Base-by-base conservation (phyloP, 2,888 invertebrate genomes). In the Prosopocoilus inquinatus region DNA sequence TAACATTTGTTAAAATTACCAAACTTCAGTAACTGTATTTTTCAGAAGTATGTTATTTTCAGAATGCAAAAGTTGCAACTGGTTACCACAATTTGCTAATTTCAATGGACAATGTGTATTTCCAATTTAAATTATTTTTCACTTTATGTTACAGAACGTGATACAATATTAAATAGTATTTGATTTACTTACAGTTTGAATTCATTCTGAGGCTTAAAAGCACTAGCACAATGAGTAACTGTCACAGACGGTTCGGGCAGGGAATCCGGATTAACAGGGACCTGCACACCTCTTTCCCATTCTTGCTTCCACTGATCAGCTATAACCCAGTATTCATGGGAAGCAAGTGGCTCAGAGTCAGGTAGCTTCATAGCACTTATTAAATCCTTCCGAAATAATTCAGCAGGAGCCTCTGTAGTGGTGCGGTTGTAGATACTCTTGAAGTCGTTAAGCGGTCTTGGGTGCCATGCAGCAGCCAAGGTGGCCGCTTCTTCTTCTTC, bases 341-440 rank as follows among this genome's bases (percentile, higher is more conserved):
- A 83, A 64, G 91, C 89, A 67, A 98, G 82, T 51, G 93, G 95
- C 79, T 97, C 97, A 61, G 93, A 94, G 80, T 98, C 98, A 47
- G 97, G 93, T 77, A 97, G 83, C 81, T 97, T 97, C 97, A 97
- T 97, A 67, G 96, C 96, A 81, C 94, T 95, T 77, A 97, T 97
- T 78, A 96, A 85, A 83, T 96, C 96, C 82, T 96, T 97, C 71
- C 96, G 91, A 83, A 88, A 88, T 67, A 89, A 82, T 83, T 91
- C 91, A 67, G 91, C 91, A 50, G 91, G 91, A 75, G 90, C 90
- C 79, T 91, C 91, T 49, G 89, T 85, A 68, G 76, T 75, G 12
- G 75, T 74, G 12, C 77, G 74, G 59, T 94, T 94, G 80, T 94
- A 94, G 76, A 94, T 94, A 77, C 90, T 89, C 81, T 92, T 93